Evolutionary conservation across 2,888 invertebrate species (phyloP).

Genomic region (Cryptus armator): DNA sequence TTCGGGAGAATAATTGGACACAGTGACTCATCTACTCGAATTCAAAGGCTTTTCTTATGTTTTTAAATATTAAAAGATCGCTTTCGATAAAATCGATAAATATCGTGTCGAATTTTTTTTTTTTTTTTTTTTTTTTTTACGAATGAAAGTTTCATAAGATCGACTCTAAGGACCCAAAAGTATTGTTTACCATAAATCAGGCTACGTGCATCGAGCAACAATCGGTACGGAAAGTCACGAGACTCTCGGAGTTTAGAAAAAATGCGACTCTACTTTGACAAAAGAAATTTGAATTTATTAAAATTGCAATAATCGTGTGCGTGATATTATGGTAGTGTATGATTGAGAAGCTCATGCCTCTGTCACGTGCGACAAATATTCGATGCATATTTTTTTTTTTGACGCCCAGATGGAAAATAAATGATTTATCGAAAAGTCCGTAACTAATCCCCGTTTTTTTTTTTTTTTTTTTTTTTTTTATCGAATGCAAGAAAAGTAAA

Average conservation of each 20-base stretch:
- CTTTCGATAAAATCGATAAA: background rate
- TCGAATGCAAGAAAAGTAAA: background rate
- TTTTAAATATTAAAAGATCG: background rate
- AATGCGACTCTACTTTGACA: background rate
- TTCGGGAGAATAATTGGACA: background rate
- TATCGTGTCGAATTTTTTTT: too few relatives aligned
- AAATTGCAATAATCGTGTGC: slow-evolving; percentile 39
- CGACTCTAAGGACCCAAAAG: too few relatives aligned
- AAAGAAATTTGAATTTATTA: slow-evolving; percentile 16
- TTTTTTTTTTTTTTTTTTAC: too few relatives aligned
- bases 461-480: slow-evolving; percentile 1
- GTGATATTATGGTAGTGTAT: slow-evolving; percentile 54
- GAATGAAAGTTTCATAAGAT: too few relatives aligned
- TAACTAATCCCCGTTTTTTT: background rate
- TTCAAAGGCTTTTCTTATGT: too few relatives aligned
- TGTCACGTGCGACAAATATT: slow-evolving; percentile 62
- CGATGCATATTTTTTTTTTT: background rate
- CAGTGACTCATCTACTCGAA: too few relatives aligned
- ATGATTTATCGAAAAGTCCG: background rate
- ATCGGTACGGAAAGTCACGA: too few relatives aligned
- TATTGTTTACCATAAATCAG: background rate
- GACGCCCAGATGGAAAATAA: background rate
- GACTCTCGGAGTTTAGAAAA: background rate
- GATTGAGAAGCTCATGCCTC: slow-evolving; percentile 69
- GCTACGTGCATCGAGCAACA: slow-evolving; percentile 4